Evolutionary conservation across 2,888 invertebrate genomes (phyloP), one percentile per base, ranked within the genome.

Genomic region (Omphaloscelis lunosa): DNA sequence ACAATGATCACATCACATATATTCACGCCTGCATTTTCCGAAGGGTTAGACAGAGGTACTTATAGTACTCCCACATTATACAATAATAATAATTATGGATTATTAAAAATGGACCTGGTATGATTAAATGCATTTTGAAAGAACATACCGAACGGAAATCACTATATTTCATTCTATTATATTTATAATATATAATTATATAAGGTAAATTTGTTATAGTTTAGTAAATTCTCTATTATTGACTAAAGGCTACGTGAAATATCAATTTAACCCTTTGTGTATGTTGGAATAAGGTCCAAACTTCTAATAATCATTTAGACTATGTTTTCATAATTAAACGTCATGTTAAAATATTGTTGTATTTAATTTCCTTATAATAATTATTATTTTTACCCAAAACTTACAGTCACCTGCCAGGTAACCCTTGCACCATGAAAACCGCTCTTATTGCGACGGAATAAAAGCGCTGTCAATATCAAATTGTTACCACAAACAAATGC

Each of bases 321-420:
- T 79, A 79, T 84, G 67, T 80, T 75, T 75, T 78, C 75, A 62
- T 82, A 72, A 84, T 27, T 88, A 89, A 87, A 88, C 80, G 81
- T 83, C 85, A 79, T 85, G 58, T 70, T 34, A 61, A 69, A 75
- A 63, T 70, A 72, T 29, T 62, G 23, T 27, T 48, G 45, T 66
- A 27, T 80, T 68, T 68, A 1, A 39, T 53, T 75, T 65, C 0
- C 2, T n/a, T 39, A 59, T 17, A 39, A 45, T 59, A 17, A 34
- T 20, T 41, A 0, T 39, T 12, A n/a, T 9, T 58, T 56, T 53
- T 17, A 41, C 8, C 29, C 27, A 23, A 34, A 7, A 34, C 7
- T 5, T 2, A n/a, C 2, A 5, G 2, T 27, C 41, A 6, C 6
- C 17, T 17, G 15, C 8, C 15, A 29, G 15, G 66, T 20, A 66